Base-by-base conservation (phyloP, 2,888 invertebrate species). In the Baccha elongata region DNA sequence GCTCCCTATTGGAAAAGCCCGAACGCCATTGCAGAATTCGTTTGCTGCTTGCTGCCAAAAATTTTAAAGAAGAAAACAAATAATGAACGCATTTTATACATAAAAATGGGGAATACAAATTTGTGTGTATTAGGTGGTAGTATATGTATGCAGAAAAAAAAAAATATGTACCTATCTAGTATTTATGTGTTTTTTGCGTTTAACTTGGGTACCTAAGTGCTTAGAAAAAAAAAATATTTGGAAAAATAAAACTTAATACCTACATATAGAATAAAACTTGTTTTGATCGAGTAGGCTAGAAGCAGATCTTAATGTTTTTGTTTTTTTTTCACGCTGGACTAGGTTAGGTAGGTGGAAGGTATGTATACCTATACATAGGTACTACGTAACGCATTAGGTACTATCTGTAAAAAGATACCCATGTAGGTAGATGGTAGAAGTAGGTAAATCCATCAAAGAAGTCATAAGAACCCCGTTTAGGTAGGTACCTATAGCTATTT, bases 21-120 rank as follows among this genome's bases (percentile, higher is more conserved):
- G 75, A 85, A 75, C 86, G 86, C 86, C 86, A 87, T 87, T 88
- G 88, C 88, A 88, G 87, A 87, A 88, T 87, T 88, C 87, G 86
- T 85, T 86, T 85, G 80, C 71, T 83, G 84, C 74, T 64, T 76
- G 72, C 84, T 79, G 84, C 69, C 74, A 69, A 78, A 69, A 78
- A 40, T 55, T 76, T 73, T 71, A 46, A 53, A 29, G n/a, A 58
- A 19, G 44, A n/a, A 58, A 74, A 46, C 11, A 52, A 42, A 32
- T 52, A n/a, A 40, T 67, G 40, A 78, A 78, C 78, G 83, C 83
- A 83, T 67, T 83, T 78, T 72, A 67, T 73, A 73, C 8, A 32
- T 32, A 32, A 7, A 83, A 64, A 72, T 55, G 42, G 60, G 50
- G 58, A 35, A 81, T 60, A 29, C 40, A 42, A 72, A 21, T 62